A percentile compares a stretch with the other conserved stretches of the same genome.
phyloP scores from a whole-genome alignment of 1,140 invertebrate species.

The Oryctes rhinoceros region DNA sequence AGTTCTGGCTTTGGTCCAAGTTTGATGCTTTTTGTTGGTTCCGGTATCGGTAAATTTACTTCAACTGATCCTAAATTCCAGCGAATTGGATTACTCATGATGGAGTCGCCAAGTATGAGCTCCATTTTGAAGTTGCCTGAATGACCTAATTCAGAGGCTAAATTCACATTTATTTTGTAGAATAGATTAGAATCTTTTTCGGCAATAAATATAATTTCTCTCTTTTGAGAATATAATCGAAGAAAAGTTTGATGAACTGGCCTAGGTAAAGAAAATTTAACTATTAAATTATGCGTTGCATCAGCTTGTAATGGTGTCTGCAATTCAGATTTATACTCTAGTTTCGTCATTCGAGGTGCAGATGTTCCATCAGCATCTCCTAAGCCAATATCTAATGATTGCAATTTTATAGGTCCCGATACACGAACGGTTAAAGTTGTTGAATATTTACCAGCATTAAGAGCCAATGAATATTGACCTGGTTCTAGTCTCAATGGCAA shows the following conservation, averaged over 20 bases:
- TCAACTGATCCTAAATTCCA: conserved; percentile 84
- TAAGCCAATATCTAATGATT: conserved; percentile 87
- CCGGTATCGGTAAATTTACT: conserved; percentile 73
- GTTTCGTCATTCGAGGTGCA: conserved; percentile 78
- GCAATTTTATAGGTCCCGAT: conserved; percentile 76
- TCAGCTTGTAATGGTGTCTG: conserved; percentile 78
- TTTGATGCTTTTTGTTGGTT: conserved; percentile 58
- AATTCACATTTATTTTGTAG: conserved; percentile 89
- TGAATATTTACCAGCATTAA: conserved; percentile 76
- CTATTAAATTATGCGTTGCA: conserved; percentile 85
- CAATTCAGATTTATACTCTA: conserved; percentile 78
- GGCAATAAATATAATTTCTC: conserved; percentile 93
- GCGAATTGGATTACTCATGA: conserved; percentile 87
- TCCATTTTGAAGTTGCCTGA: conserved; percentile 86
- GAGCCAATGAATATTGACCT: conserved; percentile 83
- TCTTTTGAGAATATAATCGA: conserved; percentile 72
- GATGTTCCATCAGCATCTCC: conserved; percentile 89
- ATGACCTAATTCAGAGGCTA: conserved; percentile 80
- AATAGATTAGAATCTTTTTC: conserved; percentile 83
- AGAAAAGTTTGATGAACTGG: conserved; percentile 94
- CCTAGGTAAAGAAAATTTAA: conserved; percentile 84
- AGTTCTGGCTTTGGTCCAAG: conserved; percentile 82
- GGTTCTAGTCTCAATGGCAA: conserved; percentile 83
- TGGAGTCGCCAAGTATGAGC: conserved; percentile 89
- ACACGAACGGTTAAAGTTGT: conserved; percentile 77